Evolutionary conservation across 2,888 invertebrate genomes (phyloP), one percentile per base, ranked within the genome.

Genomic region (Rotaria macrura): DNA sequence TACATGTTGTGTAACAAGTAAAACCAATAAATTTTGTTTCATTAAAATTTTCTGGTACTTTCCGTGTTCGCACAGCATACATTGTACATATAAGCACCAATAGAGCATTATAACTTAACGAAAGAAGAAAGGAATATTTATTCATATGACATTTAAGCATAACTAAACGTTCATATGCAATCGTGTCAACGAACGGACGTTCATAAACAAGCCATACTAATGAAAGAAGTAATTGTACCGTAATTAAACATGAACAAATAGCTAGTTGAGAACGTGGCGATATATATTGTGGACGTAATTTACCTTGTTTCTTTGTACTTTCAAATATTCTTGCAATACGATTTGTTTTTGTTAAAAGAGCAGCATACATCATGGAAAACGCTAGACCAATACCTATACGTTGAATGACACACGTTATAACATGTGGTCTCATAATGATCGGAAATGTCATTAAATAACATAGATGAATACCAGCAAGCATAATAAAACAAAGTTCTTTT

Each of bases 1-100:
- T 95, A 86, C 94, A 95, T 7, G 96, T 96, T 89, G 96, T 96
- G 92, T 96, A 95, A 91, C 96, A 96, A 89, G 95, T 95, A 85
- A 89, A 88, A 43, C 89, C 89, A 72, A 89, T 88, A 85, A 88
- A 89, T 84, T 89, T 89, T 12, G 88, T 88, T 85, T 89, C 88
- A 85, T 89, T 89, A 87, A 89, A 89, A 17, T 89, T 89, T 86
- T 89, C 89, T 9, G 89, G 89, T 20, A 89, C 89, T 87, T 89
- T 89, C 20, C 89, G 87, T 4, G 89, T 89, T 55, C 89, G 79
- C 29, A 89, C 86, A 9, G 89, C 89, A 85, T 89, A 89, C 6
- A 88, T 87, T 7, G 89, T 89, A 65, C 89, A 89, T 17, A 95
- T 93, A 40, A 95, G 92, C 89, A 95, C 95, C 84, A 95, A 92